Base-by-base conservation (phyloP, 92 coral and sea anemone species). In the Blastomussa wellsi region DNA sequence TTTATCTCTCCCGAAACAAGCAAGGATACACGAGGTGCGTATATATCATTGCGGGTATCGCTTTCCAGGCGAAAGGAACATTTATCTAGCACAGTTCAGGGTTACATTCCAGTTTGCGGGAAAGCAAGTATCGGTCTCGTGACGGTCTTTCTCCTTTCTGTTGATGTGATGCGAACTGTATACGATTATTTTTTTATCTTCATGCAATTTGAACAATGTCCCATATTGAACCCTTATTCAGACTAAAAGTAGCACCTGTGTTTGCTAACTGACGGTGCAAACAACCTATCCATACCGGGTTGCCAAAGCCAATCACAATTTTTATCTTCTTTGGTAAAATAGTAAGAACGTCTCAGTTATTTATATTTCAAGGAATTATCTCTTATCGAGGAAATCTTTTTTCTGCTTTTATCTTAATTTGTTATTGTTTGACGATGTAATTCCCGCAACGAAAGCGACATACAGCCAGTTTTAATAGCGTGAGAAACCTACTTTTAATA, bases 1-100 rank as follows among this genome's bases (percentile, higher is more conserved):
- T 44, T 42, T 44, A 29, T 47, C 42, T 29, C 79, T n/a, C 38
- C 36, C 38, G 19, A 74, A 74, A 47, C 79, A 74, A 74, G 59
- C 33, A 37, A 47, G 60, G 59, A 74, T 49, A 15, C 79, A 28
- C 10, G 13, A 44, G 79, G 79, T 42, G 37, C 0, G 79, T 74
- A 49, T 24, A n/a, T 1, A 0, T 4, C 26, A 7, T 60, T 8
- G 26, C 8, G 0, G 2, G 15, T n/a, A 11, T 60, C 28, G 1
- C 4, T 22, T 57, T 33, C 67, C 29, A 28, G 67, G 67, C 57
- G 22, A 51, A 59, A 59, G 22, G 26, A 57, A 22, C 24, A 16
- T 19, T 5, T 1, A 19, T 9, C 31, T 7, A 14, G 73, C n/a
- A 7, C 66, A 59, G 29, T 59, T n/a, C 66, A n/a, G 12, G 31